These are phyloP conservation scores for Brachylomia viminalis DNA, from an alignment of 2,888 invertebrate genomes.

Conservation along the genomic window DNA sequence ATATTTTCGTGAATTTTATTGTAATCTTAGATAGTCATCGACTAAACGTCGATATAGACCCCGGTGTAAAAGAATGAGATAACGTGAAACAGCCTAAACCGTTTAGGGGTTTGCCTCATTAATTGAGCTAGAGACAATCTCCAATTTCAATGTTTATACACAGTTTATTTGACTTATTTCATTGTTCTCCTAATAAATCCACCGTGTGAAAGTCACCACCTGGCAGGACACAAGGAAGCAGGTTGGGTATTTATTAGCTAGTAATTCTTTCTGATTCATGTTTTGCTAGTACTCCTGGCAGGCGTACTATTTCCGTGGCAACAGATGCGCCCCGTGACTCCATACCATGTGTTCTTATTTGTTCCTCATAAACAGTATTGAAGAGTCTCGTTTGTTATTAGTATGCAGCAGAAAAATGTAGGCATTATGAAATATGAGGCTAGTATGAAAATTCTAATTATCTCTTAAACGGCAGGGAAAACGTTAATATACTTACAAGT, in stretches of 20 bases:
- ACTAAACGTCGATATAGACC: no score
- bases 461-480: no score
- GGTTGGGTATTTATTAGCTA: background rate
- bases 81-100: background rate
- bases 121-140: background rate
- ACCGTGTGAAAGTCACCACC: background rate
- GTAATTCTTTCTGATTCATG: slow-evolving; percentile 1
- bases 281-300: slow-evolving; percentile 23
- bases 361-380: no score
- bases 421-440: no score
- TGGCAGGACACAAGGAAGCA: background rate
- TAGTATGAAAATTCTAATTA: background rate
- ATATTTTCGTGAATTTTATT: background rate
- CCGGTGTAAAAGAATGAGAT: background rate
- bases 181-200: background rate
- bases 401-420: no score
- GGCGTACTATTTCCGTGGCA: background rate
- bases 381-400: no score
- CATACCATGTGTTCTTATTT: no score
- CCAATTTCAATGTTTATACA: background rate
- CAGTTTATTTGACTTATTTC: background rate
- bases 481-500: no score
- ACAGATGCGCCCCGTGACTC: background rate
- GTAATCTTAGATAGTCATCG: background rate
- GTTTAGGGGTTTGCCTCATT: background rate